phyloP scores from a whole-genome alignment of 2,113 vertebrate genomes.

The human (Homo sapiens) region DNA sequence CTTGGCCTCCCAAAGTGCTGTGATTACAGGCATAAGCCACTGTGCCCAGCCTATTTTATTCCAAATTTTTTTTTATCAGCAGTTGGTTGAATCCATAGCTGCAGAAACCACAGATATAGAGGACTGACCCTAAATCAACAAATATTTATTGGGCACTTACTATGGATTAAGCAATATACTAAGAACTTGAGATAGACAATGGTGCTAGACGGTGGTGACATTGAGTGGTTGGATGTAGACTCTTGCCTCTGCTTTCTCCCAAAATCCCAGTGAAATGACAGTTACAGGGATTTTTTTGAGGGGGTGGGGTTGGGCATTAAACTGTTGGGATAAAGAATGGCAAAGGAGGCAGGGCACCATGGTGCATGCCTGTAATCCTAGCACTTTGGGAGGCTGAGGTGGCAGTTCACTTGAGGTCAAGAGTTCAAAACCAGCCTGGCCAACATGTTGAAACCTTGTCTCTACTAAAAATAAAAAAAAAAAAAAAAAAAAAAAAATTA shows the following conservation, averaged over 20 bases:
- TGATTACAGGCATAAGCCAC: too few species aligned
- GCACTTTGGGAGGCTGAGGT: too few species aligned
- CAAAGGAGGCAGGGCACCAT: too few species aligned
- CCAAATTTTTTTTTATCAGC: background rate
- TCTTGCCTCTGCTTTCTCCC: background rate
- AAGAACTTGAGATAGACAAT: background rate
- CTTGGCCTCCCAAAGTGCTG: too few species aligned
- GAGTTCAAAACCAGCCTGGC: too few species aligned
- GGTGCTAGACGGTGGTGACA: background rate
- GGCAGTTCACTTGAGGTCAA: too few species aligned
- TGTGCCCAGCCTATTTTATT: background rate
- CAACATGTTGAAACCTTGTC: too few species aligned
- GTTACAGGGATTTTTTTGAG: background rate
- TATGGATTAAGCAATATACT: background rate
- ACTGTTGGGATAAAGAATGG: slow-evolving; percentile 1
- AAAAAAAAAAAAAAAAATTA: too few species aligned
- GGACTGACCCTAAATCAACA: background rate
- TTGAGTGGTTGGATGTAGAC: background rate
- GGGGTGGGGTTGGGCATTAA: background rate
- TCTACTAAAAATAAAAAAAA: too few species aligned
- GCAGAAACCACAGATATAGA: background rate
- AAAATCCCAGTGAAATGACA: slow-evolving; percentile 34
- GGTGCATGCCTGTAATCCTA: too few species aligned
- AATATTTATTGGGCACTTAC: background rate
- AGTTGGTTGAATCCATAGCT: background rate